A percentile compares a stretch with the other conserved stretches of the same genome.
These are phyloP conservation scores for Sterna hirundo DNA, from an alignment of 2,113 vertebrate genomes.

Conservation along the genomic window DNA sequence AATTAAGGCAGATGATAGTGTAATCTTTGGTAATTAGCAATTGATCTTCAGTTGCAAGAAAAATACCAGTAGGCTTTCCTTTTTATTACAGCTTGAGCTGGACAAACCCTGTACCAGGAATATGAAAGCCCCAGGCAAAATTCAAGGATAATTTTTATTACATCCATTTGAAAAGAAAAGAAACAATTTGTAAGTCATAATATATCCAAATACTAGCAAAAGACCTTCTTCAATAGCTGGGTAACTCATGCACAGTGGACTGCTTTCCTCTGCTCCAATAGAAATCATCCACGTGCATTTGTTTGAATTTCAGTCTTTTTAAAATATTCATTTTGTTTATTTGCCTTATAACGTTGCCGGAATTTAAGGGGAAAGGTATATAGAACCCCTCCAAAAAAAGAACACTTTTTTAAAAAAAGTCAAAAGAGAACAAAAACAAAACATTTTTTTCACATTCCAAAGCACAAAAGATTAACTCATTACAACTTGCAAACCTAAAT, in stretches of 20 bases:
- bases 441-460: background rate
- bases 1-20: background rate
- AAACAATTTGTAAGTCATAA: background rate
- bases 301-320: background rate
- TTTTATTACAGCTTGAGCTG: background rate
- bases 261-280: background rate
- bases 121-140: background rate
- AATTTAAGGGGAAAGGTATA: background rate
- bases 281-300: background rate
- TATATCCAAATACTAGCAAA: background rate
- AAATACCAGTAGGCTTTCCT: background rate
- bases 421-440: background rate
- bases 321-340: background rate
- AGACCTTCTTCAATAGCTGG: background rate
- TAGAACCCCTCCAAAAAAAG: background rate
- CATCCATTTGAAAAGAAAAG: background rate
- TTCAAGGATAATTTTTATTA: background rate
- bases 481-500: background rate
- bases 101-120: background rate
- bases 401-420: background rate
- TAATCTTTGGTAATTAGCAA: conserved; percentile 27
- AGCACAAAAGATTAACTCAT: background rate
- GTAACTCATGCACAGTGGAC: background rate
- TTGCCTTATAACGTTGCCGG: background rate
- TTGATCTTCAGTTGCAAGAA: background rate